phyloP scores from a whole-genome alignment of 1,140 invertebrate genomes.

The Drosophila oshimai region DNA sequence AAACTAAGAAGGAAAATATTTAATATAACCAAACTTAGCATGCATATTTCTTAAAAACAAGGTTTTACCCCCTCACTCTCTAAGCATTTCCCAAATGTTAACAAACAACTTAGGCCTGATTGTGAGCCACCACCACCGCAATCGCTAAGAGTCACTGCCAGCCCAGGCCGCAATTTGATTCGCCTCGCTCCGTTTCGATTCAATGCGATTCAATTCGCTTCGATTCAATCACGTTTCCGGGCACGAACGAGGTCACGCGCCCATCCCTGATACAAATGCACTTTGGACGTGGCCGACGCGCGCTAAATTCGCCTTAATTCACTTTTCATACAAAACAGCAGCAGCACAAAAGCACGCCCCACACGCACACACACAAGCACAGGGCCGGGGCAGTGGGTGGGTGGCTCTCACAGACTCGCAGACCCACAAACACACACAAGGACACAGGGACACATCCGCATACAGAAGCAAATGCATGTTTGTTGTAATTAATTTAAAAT shows the following conservation, averaged over 20 bases:
- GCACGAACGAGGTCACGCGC: constrained; percentile 38
- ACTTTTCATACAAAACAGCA: constrained; percentile 81
- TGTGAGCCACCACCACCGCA: constrained; percentile 20
- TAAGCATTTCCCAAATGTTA: neutral
- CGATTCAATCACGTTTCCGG: constrained; percentile 32
- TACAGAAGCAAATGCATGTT: constrained; percentile 59
- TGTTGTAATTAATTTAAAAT: constrained; percentile 82
- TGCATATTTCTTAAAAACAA: no score
- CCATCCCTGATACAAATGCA: constrained; percentile 70
- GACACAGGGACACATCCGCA: constrained; percentile 32
- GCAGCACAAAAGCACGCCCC: constrained; percentile 72
- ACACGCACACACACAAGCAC: constrained; percentile 29
- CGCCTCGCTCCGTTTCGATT: neutral
- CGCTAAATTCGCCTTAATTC: constrained; percentile 80
- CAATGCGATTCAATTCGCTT: constrained; percentile 30
- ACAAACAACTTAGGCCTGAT: constrained; percentile 6
- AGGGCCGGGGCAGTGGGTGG: neutral
- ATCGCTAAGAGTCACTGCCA: constrained; percentile 20
- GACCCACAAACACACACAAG: neutral
- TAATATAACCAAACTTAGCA: no score
- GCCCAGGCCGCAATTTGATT: neutral
- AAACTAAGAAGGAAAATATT: no score
- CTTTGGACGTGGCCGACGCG: constrained; percentile 76
- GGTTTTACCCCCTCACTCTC: neutral
- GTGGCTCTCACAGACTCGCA: neutral